Evolutionary conservation across 2,113 vertebrate species (phyloP), one percentile per base, ranked within the genome.

Genomic region (Phrynocephalus versicolor): DNA sequence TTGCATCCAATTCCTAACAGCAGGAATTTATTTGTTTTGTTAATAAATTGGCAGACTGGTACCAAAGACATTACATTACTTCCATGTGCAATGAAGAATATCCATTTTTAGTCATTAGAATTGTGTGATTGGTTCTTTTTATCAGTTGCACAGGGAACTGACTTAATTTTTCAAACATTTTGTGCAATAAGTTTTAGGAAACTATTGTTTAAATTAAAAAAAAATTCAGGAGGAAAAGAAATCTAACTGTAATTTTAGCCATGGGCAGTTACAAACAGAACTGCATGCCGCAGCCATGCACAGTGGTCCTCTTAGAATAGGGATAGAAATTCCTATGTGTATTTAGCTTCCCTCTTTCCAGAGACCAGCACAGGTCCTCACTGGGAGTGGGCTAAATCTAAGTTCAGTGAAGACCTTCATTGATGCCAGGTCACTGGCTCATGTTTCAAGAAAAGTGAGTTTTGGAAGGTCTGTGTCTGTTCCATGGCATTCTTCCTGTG

Each of bases 1-100:
- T 85, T 70, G 83, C 82, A 89, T 88, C 83, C 85, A 13, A 55
- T 79, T 83, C 72, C 87, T 45, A 83, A 69, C 81, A 55, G 51
- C 77, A 85, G 90, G 82, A 86, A 79, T 72, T 89, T 77, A 33
- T 72, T 85, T 83, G 84, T 85, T 83, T 81, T 88, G 74, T 89
- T 73, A 60, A 89, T 70, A 89, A 88, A 85, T 91, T 60, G 88
- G 87, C 39, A 27, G 88, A 89, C 85, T 62, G 86, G 88, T 91
- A 92, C 93, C 93, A 94, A 90, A 92, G 92, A 93, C 69, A 45
- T 87, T 82, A 84, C 71, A 41, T 85, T 51, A 58, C 21, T 75
- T 86, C 85, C 85, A 51, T 35, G 51, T 25, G 79, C 60, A 35
- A 81, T 51, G 85, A 93, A 81, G 60, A 87, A 75, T 85, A 1